phyloP scores from a whole-genome alignment of 2,113 vertebrate species.

The Toxotes jaculatrix region DNA sequence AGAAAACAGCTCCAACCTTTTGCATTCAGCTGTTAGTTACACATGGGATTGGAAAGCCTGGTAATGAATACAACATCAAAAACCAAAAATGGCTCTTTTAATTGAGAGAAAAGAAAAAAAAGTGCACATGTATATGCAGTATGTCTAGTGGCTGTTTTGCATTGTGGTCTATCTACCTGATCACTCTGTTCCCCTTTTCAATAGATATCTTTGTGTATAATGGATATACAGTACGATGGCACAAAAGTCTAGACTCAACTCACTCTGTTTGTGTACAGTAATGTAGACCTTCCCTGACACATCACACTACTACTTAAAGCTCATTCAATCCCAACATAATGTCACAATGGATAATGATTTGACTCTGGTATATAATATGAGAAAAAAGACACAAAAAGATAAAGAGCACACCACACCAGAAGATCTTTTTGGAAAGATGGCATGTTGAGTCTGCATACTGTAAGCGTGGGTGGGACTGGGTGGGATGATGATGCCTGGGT shows the following conservation, averaged over 20 bases:
- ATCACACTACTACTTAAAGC: neutral
- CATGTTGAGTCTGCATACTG: neutral
- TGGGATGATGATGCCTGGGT: neutral
- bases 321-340: neutral
- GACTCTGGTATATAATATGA: neutral
- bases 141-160: no score
- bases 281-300: no score
- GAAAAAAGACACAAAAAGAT: neutral
- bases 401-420: neutral
- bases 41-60: neutral
- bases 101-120: neutral
- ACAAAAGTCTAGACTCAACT: no score
- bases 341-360: neutral
- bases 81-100: neutral
- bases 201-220: no score
- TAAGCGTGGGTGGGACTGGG: neutral
- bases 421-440: neutral
- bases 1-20: neutral
- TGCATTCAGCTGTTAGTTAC: neutral
- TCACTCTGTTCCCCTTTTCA: no score
- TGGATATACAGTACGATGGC: no score
- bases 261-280: no score
- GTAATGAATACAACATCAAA: neutral
- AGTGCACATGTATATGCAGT: neutral
- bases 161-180: no score